Conservation (phyloP, 1,140 invertebrate genomes). For the Ditylenchus dipsaci region DNA sequence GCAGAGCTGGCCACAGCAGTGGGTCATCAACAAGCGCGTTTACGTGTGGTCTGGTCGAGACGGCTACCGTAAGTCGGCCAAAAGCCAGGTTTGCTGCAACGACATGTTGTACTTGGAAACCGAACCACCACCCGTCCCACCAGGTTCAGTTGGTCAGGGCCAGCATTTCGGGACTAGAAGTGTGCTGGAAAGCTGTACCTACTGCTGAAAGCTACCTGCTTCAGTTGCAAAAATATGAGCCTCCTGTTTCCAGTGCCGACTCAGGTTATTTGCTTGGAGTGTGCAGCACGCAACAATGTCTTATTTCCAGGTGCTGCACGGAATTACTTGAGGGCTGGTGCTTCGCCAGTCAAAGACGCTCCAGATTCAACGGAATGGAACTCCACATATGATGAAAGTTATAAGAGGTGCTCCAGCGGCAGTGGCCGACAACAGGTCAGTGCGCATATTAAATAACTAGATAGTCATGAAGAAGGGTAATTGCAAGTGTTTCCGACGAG, state of each 20-base stretch:
- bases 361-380: not conserved
- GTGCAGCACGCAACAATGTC: too few species aligned
- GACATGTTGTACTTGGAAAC: conserved; percentile 97
- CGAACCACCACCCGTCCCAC: conserved; percentile 79
- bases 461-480: too few species aligned
- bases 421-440: not conserved
- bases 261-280: not conserved
- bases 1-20: conserved; percentile 94
- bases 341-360: conserved; percentile 1
- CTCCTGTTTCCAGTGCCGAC: not conserved
- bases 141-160: conserved; percentile 86
- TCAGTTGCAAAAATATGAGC: conserved; percentile 59
- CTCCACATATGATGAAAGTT: conserved; percentile 10
- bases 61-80: conserved; percentile 98
- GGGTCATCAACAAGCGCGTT: conserved; percentile 83
- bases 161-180: conserved; percentile 82
- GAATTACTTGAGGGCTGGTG: not conserved
- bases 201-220: conserved; percentile 86
- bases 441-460: too few species aligned
- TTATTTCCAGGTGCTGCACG: not conserved
- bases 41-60: conserved; percentile 98
- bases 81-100: conserved; percentile 99
- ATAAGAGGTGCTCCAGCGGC: not conserved
- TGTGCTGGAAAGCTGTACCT: conserved; percentile 86
- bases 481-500: too few species aligned